These are phyloP conservation scores for Lanistes nyassanus DNA, from an alignment of 1,140 invertebrate species.

Conservation along the genomic window DNA sequence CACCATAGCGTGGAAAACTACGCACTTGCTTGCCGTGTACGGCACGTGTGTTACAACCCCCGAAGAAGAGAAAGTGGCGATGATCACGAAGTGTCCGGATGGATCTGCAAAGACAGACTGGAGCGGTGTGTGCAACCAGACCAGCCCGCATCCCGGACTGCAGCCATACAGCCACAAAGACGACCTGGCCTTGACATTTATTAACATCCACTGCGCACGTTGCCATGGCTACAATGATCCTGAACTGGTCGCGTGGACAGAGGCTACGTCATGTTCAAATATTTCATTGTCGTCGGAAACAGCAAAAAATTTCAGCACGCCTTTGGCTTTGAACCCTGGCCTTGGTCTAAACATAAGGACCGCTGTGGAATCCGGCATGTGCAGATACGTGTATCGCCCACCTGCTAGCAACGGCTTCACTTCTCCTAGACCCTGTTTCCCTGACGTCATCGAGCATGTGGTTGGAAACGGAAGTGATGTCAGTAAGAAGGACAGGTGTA, in stretches of 20 bases:
- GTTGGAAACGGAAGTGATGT: not conserved
- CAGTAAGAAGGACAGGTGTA: not conserved
- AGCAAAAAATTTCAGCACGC: not conserved
- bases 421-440: slow-evolving; percentile 8
- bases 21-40: not conserved
- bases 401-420: not conserved
- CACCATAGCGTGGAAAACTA: not conserved
- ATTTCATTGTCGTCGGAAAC: not conserved
- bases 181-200: slow-evolving; percentile 15
- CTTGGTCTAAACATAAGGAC: not conserved
- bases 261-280: not conserved
- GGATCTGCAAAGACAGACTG: not conserved
- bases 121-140: not conserved
- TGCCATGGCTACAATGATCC: slow-evolving; percentile 19
- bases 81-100: slow-evolving; percentile 7
- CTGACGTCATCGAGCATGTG: not conserved
- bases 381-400: slow-evolving; percentile 12
- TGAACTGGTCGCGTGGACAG: slow-evolving; percentile 3
- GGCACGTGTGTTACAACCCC: slow-evolving; percentile 10
- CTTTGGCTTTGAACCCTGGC: not conserved
- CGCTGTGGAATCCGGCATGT: slow-evolving; percentile 4
- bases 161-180: slow-evolving; percentile 13
- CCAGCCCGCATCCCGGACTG: not conserved
- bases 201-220: slow-evolving; percentile 5
- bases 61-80: slow-evolving; percentile 2